Evolutionary conservation across 2,888 invertebrate species (phyloP), one percentile per base, ranked within the genome.

Genomic region (Aleiodes leptofemur): DNA sequence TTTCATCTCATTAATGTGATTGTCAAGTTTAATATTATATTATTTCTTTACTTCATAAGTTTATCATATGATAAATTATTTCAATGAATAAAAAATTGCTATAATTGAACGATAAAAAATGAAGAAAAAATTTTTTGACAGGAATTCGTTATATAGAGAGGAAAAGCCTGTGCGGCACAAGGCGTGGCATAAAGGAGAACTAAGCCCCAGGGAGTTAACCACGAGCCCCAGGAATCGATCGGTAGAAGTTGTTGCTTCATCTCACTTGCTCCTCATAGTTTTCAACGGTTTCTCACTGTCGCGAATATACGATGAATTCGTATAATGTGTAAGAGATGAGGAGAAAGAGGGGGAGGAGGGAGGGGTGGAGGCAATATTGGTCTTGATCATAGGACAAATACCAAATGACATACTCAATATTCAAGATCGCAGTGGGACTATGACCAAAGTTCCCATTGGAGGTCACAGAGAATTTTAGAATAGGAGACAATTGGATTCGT

Each of bases 131-230:
- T 7, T 43, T 61, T 61, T 43, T 16, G 64, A 43, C 43, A 64
- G 11, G 14, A 23, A 43, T 43, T 1, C 55, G 11, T 16, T 23
- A 2, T 23, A 2, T 23, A 23, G 7, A 48, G 14, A 16, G 64
- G 64, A 64, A 64, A 64, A 64, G 43, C 43, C 43, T 43, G 34
- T 59, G 34, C 57, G 75, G 70, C 72, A 75, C 78, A 82, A 82
- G 82, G 82, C 81, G 82, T 82, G 82, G 82, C 82, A 79, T 79
- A 77, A 82, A 81, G 82, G 76, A 72, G 80, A 80, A 64, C 64
- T 64, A 48, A 68, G 80, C 79, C 77, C 82, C 77, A 77, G 82
- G 81, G 82, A 82, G 79, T 82, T 77, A 81, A 82, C 79, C 75
- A 78, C 77, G 78, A 79, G 77, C 81, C 76, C 75, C 61, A 78